Base-by-base conservation (phyloP, 2,888 invertebrate species). In the Nomada fabriciana region DNA sequence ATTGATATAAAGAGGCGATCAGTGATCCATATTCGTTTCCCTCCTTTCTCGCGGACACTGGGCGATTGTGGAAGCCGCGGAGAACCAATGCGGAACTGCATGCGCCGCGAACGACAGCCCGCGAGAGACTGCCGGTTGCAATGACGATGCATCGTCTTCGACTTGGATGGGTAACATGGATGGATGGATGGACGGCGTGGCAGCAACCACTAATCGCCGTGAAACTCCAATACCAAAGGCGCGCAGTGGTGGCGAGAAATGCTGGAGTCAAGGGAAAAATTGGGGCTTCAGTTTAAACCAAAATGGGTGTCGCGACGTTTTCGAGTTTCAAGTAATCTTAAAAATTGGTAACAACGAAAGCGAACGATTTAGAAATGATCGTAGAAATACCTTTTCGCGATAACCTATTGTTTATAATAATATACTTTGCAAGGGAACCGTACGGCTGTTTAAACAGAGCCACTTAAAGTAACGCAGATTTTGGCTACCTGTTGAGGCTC, bases 101-200 rank as follows among this genome's bases (percentile, higher is more conserved):
- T 83, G 88, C 83, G 83, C 76, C 25, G 75, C 82, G 83, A 75
- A 82, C 88, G 88, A 88, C 83, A 85, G 88, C 59, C 74, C 72
- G 85, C 88, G 79, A 85, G 65, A 88, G 82, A 88, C 88, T 88
- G 87, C 78, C 78, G 74, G 53, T 60, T 60, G 50, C 25, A 57
- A 57, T 57, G 57, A 23, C 57, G 87, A 83, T 76, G 81, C 86
- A 76, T 85, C 85, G 81, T 88, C 83, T 84, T 86, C 75, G 80
- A 72, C 74, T 75, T 76, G 84, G 82, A 88, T 84, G 78, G 77
- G 69, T 57, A 85, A 83, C 76, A 80, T 76, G 88, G 67, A 83
- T 77, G 78, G 83, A 87, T 80, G 73, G 84, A 79, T 76, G 25
- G 72, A 84, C 70, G 55, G 55, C 55, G 52, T 63, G 70, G 29